These are phyloP conservation scores for Tupaia tana DNA, from an alignment of 2,113 vertebrate species.

Conservation along the genomic window DNA sequence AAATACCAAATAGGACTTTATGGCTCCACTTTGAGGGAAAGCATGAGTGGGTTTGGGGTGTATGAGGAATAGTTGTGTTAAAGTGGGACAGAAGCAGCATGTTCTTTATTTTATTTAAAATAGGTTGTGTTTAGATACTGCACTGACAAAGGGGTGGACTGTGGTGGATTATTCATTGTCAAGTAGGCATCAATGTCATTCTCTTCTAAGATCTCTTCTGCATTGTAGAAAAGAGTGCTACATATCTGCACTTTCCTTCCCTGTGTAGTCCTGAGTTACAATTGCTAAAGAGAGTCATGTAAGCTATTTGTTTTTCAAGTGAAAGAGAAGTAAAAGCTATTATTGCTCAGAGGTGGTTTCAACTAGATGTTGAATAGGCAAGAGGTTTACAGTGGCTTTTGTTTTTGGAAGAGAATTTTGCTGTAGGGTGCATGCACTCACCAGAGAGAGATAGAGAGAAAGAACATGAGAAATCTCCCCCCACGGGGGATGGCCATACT, in stretches of 20 bases:
- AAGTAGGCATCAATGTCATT: background rate
- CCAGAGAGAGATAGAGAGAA: no score
- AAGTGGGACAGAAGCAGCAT: background rate
- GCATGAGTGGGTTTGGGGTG: background rate
- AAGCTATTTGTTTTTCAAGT: background rate
- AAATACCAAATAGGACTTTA: conserved; percentile 24
- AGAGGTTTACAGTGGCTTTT: background rate
- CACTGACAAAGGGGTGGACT: background rate
- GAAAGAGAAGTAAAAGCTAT: background rate
- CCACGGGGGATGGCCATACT: no score
- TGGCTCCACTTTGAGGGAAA: background rate
- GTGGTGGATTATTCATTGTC: background rate
- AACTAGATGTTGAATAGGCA: background rate
- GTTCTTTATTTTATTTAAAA: conserved; percentile 5
- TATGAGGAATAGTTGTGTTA: background rate
- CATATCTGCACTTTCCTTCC: background rate
- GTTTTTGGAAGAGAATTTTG: no score
- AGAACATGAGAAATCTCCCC: no score
- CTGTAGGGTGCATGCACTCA: no score
- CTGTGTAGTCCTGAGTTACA: background rate
- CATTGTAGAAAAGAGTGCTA: background rate
- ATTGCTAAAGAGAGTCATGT: background rate
- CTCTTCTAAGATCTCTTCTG: background rate
- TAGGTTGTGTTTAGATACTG: background rate
- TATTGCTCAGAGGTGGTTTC: background rate